A percentile compares a stretch with the other conserved stretches of the same genome.
phyloP scores from a whole-genome alignment of 2,888 invertebrate genomes.

The Caenorhabditis sp. region DNA sequence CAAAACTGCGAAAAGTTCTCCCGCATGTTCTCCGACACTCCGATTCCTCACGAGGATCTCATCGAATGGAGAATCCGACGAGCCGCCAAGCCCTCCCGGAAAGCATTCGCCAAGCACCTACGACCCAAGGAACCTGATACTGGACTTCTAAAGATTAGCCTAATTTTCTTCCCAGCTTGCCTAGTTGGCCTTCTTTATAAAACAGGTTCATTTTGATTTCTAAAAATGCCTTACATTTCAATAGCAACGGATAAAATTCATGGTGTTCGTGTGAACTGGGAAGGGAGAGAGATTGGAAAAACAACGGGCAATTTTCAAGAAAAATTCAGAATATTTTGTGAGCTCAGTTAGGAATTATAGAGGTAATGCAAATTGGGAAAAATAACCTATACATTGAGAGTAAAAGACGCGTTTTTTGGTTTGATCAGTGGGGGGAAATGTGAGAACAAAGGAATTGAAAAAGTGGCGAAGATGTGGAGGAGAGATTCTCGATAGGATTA shows the following conservation, averaged over 20 bases:
- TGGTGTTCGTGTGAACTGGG: too few relatives aligned
- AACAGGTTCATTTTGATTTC: conserved; percentile 4
- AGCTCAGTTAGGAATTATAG: too few relatives aligned
- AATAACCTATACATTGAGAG: too few relatives aligned
- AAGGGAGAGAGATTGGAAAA: too few relatives aligned
- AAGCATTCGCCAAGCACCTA: conserved; percentile 48
- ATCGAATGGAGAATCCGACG: conserved; percentile 58
- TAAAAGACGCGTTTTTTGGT: too few relatives aligned
- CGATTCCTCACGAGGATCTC: conserved; percentile 46
- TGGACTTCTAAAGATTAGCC: conserved; percentile 2
- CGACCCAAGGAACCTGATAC: conserved; percentile 51
- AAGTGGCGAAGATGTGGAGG: neutral
- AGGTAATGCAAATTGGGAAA: too few relatives aligned
- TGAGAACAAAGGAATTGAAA: neutral
- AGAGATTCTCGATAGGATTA: conserved; percentile 3
- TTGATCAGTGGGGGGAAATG: conserved; percentile 1
- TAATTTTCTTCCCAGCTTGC: conserved; percentile 15
- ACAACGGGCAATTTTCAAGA: neutral
- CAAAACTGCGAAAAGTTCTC: conserved; percentile 62
- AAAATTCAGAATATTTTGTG: neutral
- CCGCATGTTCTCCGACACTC: conserved; percentile 58
- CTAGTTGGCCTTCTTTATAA: neutral
- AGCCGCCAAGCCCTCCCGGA: conserved; percentile 48
- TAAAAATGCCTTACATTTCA: too few relatives aligned
- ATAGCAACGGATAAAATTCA: too few relatives aligned